These are phyloP conservation scores for Bettongia penicillata DNA, from an alignment of 2,113 vertebrate genomes.

Conservation along the genomic window DNA sequence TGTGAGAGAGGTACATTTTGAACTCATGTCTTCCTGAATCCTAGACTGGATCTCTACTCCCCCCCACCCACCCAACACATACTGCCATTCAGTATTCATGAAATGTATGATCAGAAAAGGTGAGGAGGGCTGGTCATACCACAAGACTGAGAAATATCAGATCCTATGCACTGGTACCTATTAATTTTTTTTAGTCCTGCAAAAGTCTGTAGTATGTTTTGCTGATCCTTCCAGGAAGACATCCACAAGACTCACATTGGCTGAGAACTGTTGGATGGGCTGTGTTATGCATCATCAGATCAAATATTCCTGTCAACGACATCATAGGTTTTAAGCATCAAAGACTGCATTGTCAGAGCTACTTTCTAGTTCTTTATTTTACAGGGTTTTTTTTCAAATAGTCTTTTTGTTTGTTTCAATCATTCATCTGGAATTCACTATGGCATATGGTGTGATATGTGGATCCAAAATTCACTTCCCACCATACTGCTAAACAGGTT, in stretches of 20 bases:
- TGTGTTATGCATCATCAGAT: not conserved
- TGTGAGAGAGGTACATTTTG: not conserved
- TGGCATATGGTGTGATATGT: not conserved
- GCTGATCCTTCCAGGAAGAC: not conserved
- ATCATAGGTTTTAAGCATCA: not conserved
- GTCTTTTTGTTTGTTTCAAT: not conserved
- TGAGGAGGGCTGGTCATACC: not conserved
- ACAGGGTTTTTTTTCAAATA: not conserved
- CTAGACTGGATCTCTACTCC: not conserved
- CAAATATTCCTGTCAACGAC: not conserved
- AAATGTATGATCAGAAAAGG: not conserved
- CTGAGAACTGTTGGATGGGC: not conserved
- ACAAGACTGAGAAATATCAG: not conserved
- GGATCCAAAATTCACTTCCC: not conserved
- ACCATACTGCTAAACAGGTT: not conserved
- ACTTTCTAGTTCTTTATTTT: not conserved
- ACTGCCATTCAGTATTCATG: not conserved
- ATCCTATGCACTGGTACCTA: not conserved
- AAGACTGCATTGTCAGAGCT: not conserved
- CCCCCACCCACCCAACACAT: not conserved
- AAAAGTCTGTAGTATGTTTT: not conserved
- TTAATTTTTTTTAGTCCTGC: not conserved
- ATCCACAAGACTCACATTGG: not conserved
- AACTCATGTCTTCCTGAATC: not conserved
- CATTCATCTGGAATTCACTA: not conserved